Evolutionary conservation across 2,113 vertebrate species (phyloP).

Genomic region (Hiodon alosoides): DNA sequence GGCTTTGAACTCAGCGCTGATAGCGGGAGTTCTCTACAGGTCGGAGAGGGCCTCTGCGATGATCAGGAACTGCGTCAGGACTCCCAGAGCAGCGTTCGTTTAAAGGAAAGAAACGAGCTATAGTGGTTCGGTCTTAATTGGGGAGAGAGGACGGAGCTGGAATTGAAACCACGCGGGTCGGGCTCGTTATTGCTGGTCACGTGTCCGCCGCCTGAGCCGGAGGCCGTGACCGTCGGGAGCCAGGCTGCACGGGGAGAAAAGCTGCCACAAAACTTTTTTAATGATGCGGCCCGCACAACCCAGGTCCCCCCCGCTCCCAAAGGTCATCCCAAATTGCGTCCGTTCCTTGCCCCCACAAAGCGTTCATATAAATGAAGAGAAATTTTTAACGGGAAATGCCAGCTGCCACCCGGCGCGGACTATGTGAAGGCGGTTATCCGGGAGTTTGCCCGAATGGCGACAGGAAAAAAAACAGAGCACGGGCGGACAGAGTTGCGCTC

Average conservation of each 20-base stretch:
- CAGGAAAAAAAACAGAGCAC: too few species aligned
- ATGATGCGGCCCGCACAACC: too few species aligned
- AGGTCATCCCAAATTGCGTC: too few species aligned
- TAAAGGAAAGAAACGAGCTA: neutral
- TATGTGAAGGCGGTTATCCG: too few species aligned
- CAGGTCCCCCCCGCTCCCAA: too few species aligned
- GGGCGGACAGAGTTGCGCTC: too few species aligned
- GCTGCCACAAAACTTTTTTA: neutral
- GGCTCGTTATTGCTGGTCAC: neutral
- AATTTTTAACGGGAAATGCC: too few species aligned
- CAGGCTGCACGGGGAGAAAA: neutral
- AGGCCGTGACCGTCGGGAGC: neutral
- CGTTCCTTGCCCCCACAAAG: too few species aligned
- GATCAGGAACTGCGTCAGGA: neutral
- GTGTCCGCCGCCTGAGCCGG: neutral
- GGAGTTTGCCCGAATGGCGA: too few species aligned
- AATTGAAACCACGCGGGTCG: slow-evolving; percentile 2
- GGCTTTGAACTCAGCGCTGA: neutral
- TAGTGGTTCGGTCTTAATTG: neutral
- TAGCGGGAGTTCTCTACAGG: neutral
- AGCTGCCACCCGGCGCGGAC: too few species aligned
- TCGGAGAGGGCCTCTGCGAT: neutral
- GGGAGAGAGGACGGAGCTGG: neutral
- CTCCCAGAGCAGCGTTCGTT: neutral
- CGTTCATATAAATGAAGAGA: too few species aligned